phyloP scores from a whole-genome alignment of 92 coral and sea anemone species.

The Epizoanthus illoricatus region DNA sequence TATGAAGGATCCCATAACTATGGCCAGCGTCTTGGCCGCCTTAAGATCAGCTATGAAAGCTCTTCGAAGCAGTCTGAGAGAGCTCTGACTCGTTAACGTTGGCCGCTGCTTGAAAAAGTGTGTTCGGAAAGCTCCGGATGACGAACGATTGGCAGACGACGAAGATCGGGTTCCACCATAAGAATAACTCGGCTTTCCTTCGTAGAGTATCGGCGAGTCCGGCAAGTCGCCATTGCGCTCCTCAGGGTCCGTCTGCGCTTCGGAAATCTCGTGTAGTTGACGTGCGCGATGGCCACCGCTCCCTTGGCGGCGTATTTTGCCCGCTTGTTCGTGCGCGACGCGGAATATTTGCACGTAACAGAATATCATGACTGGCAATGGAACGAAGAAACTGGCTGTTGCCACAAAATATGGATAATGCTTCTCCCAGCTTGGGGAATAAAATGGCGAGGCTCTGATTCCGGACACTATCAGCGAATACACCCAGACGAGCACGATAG shows the following conservation, averaged over 20 bases:
- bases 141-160: constrained; percentile 20
- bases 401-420: constrained; percentile 72
- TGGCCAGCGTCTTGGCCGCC: constrained; percentile 84
- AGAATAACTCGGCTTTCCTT: constrained; percentile 36
- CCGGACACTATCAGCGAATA: constrained; percentile 66
- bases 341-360: constrained; percentile 76
- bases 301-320: constrained; percentile 58
- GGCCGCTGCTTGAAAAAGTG: constrained; percentile 35
- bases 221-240: constrained; percentile 38
- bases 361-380: constrained; percentile 71
- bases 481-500: constrained; percentile 69
- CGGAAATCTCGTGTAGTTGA: constrained; percentile 38
- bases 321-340: constrained; percentile 75
- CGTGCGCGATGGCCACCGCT: constrained; percentile 19
- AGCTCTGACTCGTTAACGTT: constrained; percentile 60
- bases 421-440: background rate
- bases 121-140: constrained; percentile 48
- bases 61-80: constrained; percentile 57
- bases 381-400: constrained; percentile 76
- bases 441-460: constrained; percentile 45
- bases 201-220: constrained; percentile 32
- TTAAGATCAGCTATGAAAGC: constrained; percentile 69
- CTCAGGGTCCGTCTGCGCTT: background rate
- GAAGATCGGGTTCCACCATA: constrained; percentile 36
- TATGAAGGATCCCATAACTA: constrained; percentile 85